Evolutionary conservation across 2,113 vertebrate genomes (phyloP), one percentile per base, ranked within the genome.

Genomic region (Myrmophylax atrothorax): DNA sequence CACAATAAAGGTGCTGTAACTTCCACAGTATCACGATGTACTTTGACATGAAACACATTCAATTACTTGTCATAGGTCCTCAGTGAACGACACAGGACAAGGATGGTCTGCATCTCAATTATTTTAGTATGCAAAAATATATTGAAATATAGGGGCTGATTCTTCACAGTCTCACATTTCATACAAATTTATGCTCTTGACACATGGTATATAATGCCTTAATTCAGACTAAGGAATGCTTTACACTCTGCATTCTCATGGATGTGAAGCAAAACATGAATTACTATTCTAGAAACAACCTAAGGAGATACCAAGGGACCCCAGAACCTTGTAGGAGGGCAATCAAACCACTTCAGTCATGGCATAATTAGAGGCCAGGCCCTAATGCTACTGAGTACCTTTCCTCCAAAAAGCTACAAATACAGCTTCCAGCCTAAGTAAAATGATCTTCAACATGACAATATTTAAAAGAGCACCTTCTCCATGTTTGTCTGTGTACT

Each of bases 401-500:
- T 56, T 60, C 64, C 58, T 79, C 68, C 66, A 66, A 58, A 92
- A 77, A 59, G 10, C 66, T 78, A 59, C 28, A 79, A 58, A 56
- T 9, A 53, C 19, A 83, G 33, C 23, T 92, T n/a, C 35, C 47
- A 75, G 58, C 12, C 37, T 81, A 90, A 55, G 38, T 28, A 80
- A 94, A 86, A 37, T 29, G 35, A 84, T 52, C 35, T 70, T 47
- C 38, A 87, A 7, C 15, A 22, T 7, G 7, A n/a, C 87, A 78
- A 5, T 44, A 93, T 15, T 78, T 53, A 53, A 85, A 87, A 66
- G 42, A 92, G 77, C 96, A 99, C 99, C 99, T 99, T 99, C 99
- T 97, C 99, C 99, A 8, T 99, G 99, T 96, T 99, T 99, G 94
- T 99, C 99, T 2, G 99, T 99, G 81, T 99, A 99, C 72, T 99